Evolutionary conservation across 1,140 invertebrate species (phyloP), one percentile per base, ranked within the genome.

Genomic region (Chelonus insularis): DNA sequence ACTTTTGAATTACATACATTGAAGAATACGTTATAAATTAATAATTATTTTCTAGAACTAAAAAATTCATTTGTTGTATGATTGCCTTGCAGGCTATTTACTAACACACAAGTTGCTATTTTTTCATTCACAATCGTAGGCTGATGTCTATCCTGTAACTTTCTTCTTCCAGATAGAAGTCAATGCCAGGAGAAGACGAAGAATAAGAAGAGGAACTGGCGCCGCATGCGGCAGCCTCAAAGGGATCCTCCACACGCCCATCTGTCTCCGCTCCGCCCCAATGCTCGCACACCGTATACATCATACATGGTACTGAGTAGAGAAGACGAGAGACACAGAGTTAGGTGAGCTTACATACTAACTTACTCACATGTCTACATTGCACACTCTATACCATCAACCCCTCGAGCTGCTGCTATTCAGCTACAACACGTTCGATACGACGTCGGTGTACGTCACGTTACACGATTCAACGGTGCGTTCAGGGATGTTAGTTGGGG

Each of bases 261-360:
- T 79, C 78, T 81, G 79, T 80, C 79, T 79, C 78, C 77, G 79
- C 78, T 70, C 78, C 79, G 78, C 78, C 79, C 77, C 72, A 73
- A 78, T 78, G 72, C 74, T 73, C 72, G 75, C 72, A 77, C 74
- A 77, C 76, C 73, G 74, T 77, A 79, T 79, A 77, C 75, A 78
- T 79, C 76, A 78, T 77, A 70, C 69, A 70, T 45, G 55, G 37
- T 47, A 43, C 50, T 64, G 72, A 74, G 34, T 55, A 23, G 9
- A 47, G 41, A 55, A 54, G 14, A 41, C 25, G 37, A 54, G 51
- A 48, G 57, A 43, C 12, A 43, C 12, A 18, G 14, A 16, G 18
- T 16, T 16, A 18, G 4, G 41, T 16, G 50, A 18, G 25, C 4
- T 45, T 45, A 45, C 43, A 45, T 18, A 39, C 36, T 14, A 3